phyloP scores from a whole-genome alignment of 2,113 vertebrate genomes.

The Paratilapia polleni region DNA sequence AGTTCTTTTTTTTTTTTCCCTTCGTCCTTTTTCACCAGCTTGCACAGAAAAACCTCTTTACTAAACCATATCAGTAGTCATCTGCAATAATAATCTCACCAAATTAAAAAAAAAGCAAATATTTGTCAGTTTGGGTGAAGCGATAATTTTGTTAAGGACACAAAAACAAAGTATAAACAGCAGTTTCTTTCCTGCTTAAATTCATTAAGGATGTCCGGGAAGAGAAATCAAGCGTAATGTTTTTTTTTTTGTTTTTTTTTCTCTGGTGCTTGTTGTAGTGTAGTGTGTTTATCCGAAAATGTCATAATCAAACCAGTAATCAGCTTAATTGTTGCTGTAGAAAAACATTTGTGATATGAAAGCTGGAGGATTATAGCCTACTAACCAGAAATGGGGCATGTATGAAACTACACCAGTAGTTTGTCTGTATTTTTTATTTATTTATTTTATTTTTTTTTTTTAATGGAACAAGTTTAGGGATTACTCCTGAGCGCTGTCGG shows the following conservation, averaged over 20 bases:
- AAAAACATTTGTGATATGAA: not conserved
- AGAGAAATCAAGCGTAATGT: not conserved
- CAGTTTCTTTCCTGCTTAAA: not conserved
- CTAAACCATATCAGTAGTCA: not conserved
- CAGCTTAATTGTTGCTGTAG: constrained; percentile 45
- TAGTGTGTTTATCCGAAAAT: not conserved
- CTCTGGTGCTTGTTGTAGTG: not conserved
- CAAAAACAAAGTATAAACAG: not conserved
- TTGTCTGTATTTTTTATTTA: constrained; percentile 2
- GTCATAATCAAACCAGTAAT: constrained; percentile 54
- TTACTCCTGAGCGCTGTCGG: constrained; percentile 57
- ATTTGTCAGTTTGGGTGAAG: not conserved
- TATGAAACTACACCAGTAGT: constrained; percentile 33
- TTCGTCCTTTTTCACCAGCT: not conserved
- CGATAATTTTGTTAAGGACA: not conserved
- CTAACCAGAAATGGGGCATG: constrained; percentile 61
- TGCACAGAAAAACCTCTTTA: not conserved
- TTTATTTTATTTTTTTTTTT: constrained; percentile 27
- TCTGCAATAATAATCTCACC: not conserved
- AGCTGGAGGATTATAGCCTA: constrained; percentile 54
- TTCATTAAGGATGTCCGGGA: not conserved
- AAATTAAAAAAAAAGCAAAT: not conserved
- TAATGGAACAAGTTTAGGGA: constrained; percentile 60
- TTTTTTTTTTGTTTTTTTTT: not conserved
- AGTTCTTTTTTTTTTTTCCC: not conserved